phyloP scores from a whole-genome alignment of 2,888 invertebrate genomes.

The Melangyna quadrimaculata region DNA sequence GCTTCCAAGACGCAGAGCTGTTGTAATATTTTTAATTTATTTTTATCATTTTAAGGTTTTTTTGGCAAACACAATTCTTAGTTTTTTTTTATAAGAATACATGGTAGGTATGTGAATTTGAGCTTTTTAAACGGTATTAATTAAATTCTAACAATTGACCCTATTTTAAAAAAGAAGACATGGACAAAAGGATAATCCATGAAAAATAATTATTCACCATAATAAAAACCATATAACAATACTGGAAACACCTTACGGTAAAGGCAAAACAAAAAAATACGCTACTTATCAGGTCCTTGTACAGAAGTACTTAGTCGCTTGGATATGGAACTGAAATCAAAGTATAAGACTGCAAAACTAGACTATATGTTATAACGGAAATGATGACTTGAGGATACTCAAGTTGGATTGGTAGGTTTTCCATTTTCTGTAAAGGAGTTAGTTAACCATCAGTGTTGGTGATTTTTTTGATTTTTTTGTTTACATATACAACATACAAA shows the following conservation, averaged over 20 bases:
- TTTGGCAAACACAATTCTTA: too few species aligned
- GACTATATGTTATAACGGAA: constrained; percentile 54
- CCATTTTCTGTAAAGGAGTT: constrained; percentile 41
- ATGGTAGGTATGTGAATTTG: too few species aligned
- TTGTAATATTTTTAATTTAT: too few species aligned
- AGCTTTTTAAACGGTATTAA: too few species aligned
- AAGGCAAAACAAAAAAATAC: background rate
- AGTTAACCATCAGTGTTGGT: background rate
- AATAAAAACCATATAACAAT: background rate
- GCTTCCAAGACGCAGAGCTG: too few species aligned
- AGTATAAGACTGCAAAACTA: constrained; percentile 46
- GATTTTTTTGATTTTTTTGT: constrained; percentile 5
- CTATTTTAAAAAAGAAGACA: background rate
- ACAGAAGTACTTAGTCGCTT: constrained; percentile 49
- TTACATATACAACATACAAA: background rate
- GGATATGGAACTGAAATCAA: constrained; percentile 28
- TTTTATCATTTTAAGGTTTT: too few species aligned
- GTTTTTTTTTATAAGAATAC: too few species aligned
- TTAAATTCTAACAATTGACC: too few species aligned
- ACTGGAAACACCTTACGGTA: constrained; percentile 1
- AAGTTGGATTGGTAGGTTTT: constrained; percentile 59
- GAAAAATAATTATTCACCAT: too few species aligned
- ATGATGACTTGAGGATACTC: constrained; percentile 63
- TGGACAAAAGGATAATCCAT: too few species aligned
- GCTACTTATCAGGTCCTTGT: constrained; percentile 65